phyloP scores from a whole-genome alignment of 35 echinoderm and acorn worm genomes.

The Heliocidaris tuberculata region DNA sequence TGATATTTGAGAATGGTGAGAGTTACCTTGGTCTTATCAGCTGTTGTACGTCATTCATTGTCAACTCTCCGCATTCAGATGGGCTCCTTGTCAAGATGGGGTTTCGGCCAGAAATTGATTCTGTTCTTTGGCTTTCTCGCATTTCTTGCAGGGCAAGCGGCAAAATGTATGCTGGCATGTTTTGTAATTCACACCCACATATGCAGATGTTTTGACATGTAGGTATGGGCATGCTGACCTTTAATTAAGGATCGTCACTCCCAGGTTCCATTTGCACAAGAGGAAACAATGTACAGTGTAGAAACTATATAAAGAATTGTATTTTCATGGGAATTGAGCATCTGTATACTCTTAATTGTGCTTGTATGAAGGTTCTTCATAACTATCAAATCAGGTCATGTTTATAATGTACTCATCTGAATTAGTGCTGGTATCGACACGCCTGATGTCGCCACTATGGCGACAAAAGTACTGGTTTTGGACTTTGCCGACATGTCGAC shows the following conservation, averaged over 20 bases:
- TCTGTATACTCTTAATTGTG: too few species aligned
- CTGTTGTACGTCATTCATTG: neutral
- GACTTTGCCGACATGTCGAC: too few species aligned
- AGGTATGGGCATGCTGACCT: neutral
- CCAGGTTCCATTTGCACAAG: neutral
- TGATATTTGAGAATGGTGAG: neutral
- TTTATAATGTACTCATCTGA: too few species aligned
- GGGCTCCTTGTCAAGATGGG: neutral
- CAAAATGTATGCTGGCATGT: neutral
- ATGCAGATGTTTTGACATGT: neutral
- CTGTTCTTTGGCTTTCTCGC: neutral
- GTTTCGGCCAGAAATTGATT: neutral
- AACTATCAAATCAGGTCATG: too few species aligned
- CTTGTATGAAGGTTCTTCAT: too few species aligned
- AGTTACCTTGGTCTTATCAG: neutral
- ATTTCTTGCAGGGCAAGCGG: neutral
- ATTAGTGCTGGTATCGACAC: too few species aligned
- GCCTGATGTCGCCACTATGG: too few species aligned
- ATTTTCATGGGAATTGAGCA: too few species aligned
- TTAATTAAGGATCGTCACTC: neutral
- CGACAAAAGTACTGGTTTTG: too few species aligned
- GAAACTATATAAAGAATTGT: too few species aligned
- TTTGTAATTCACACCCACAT: neutral
- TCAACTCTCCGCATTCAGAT: neutral
- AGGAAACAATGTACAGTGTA: neutral